Conservation (phyloP, 1,140 invertebrate species). For the Pristionchus pacificus region DNA sequence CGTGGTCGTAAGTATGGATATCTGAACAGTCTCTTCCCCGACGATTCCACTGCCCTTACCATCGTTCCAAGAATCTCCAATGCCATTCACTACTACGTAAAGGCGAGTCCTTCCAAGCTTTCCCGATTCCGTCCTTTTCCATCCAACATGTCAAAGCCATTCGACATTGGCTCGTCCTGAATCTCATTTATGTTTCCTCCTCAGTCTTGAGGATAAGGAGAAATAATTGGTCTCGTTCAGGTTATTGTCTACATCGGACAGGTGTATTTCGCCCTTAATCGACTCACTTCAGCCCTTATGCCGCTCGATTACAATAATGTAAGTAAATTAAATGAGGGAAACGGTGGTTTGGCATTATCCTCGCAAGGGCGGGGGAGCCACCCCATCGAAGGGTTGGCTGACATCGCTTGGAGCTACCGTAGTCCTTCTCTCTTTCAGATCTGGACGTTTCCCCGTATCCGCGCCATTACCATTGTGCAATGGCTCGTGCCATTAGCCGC, state of each 20-base stretch:
- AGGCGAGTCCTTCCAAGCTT: background rate
- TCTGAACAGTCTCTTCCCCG: slow-evolving; percentile 8
- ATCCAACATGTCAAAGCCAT: background rate
- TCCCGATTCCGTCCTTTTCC: background rate
- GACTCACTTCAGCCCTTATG: background rate
- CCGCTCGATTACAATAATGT: slow-evolving; percentile 4
- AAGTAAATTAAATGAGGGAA: too few species aligned
- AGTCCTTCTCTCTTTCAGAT: background rate
- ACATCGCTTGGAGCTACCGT: too few species aligned
- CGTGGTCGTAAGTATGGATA: slow-evolving; percentile 9
- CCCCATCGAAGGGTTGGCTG: too few species aligned
- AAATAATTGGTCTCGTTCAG: background rate
- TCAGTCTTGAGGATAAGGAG: background rate
- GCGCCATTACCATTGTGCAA: background rate
- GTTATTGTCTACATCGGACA: slow-evolving; percentile 15
- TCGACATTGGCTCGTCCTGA: background rate
- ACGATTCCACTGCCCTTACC: background rate
- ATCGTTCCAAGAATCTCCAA: slow-evolving; percentile 4
- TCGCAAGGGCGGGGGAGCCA: too few species aligned
- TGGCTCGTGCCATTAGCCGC: background rate
- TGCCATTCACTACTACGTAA: slow-evolving; percentile 15
- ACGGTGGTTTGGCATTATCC: too few species aligned
- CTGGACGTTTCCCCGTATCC: background rate
- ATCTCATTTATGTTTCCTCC: too few species aligned
- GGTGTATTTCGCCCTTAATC: slow-evolving; percentile 6